These are phyloP conservation scores for Chironomus riparius DNA, from an alignment of 2,888 invertebrate genomes.

Conservation along the genomic window DNA sequence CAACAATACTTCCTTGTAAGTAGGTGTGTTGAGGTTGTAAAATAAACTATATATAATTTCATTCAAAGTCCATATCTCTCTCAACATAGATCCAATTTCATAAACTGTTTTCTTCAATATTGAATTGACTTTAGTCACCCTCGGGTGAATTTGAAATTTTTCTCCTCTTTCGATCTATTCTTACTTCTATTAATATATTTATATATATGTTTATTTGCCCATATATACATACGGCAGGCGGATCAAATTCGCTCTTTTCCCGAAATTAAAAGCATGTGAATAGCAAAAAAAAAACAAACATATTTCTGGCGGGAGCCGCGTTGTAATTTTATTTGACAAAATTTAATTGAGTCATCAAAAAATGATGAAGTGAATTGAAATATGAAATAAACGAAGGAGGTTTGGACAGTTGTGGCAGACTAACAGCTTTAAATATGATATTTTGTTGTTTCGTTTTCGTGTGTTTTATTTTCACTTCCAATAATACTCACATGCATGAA, in stretches of 20 bases:
- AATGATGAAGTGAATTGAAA: neutral
- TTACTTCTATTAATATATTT: neutral
- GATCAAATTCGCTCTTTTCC: constrained; percentile 16
- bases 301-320: constrained; percentile 16
- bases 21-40: too few species aligned
- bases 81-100: too few species aligned
- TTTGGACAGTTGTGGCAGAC: constrained; percentile 10
- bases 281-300: constrained; percentile 9
- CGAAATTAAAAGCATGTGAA: constrained; percentile 23
- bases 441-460: constrained; percentile 9
- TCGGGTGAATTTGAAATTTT: neutral
- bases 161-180: neutral
- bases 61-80: too few species aligned
- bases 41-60: too few species aligned
- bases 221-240: neutral
- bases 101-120: too few species aligned
- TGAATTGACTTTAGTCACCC: neutral
- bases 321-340: neutral
- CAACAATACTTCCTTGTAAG: too few species aligned
- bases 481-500: constrained; percentile 12
- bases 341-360: constrained; percentile 19
- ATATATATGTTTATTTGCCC: too few species aligned
- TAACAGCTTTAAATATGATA: constrained; percentile 6
- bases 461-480: neutral
- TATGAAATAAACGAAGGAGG: neutral